Percentiles rank a stretch among this genome's conserved stretches.
Conservation (phyloP, 1,140 invertebrate genomes). For the Tetranychus cinnabarinus region DNA sequence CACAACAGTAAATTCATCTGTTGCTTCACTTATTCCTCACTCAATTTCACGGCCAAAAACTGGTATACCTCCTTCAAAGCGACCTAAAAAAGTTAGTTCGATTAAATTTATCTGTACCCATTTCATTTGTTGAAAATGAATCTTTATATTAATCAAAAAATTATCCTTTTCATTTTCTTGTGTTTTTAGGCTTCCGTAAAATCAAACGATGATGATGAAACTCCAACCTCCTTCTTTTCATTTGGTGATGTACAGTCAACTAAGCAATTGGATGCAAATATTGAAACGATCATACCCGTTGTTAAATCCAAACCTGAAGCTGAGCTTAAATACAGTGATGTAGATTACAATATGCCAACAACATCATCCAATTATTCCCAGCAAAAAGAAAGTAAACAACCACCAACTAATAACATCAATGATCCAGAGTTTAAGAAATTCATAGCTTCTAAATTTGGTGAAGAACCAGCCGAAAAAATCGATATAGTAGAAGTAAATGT, state of each 20-base stretch:
- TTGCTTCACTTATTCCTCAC: neutral
- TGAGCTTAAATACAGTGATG: neutral
- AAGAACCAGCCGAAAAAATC: slow-evolving; percentile 3
- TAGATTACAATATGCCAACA: neutral
- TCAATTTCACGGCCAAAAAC: neutral
- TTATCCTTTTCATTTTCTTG: too few relatives aligned
- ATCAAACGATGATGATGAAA: too few relatives aligned
- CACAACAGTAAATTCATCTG: neutral
- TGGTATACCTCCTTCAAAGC: neutral
- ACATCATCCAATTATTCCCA: neutral
- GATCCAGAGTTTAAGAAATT: neutral
- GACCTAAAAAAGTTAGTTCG: neutral
- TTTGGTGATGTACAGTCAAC: too few relatives aligned
- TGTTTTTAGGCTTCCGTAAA: too few relatives aligned
- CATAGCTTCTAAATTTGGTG: slow-evolving; percentile 8
- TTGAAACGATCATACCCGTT: neutral
- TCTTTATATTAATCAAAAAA: too few relatives aligned
- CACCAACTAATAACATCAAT: neutral
- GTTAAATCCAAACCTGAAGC: neutral
- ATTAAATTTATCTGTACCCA: too few relatives aligned
- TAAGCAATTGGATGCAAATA: neutral
- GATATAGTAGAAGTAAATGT: slow-evolving; percentile 6
- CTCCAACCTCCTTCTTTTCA: too few relatives aligned
- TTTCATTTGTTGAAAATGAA: too few relatives aligned
- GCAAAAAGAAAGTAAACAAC: neutral